Evolutionary conservation across 53 echinoderm and acorn worm genomes (phyloP).

Genomic region (Astropecten irregularis): DNA sequence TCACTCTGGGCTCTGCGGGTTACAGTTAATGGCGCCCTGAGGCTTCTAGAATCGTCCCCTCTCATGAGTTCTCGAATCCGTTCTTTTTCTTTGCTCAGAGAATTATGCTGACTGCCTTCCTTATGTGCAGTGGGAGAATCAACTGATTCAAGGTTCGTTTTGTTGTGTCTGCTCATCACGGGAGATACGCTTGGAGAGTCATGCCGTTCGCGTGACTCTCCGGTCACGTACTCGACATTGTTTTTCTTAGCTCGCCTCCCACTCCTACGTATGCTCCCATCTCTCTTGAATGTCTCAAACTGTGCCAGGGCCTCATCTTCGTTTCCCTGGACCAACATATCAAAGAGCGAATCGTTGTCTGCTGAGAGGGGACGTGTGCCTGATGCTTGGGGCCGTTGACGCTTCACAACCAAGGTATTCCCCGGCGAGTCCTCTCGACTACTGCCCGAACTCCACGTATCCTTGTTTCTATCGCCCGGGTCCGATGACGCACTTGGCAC

Average conservation of each 20-base stretch:
- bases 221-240: conserved; percentile 8
- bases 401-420: conserved; percentile 36
- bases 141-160: neutral
- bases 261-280: conserved; percentile 76
- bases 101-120: neutral
- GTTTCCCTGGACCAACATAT: conserved; percentile 72
- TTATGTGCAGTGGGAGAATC: neutral
- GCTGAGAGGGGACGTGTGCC: conserved; percentile 53
- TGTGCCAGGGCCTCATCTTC: conserved; percentile 65
- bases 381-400: conserved; percentile 13
- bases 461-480: conserved; percentile 26
- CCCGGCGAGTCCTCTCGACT: conserved; percentile 53
- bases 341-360: conserved; percentile 65
- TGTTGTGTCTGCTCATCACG: neutral
- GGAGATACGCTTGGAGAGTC: conserved; percentile 65
- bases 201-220: conserved; percentile 61
- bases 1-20: conserved; percentile 26
- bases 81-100: conserved; percentile 23
- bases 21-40: neutral
- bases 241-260: conserved; percentile 52
- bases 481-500: neutral
- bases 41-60: conserved; percentile 2
- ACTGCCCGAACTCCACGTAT: too few species aligned
- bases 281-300: conserved; percentile 66
- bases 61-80: conserved; percentile 35